phyloP scores from a whole-genome alignment of 2,888 invertebrate species.

The Eledone cirrhosa region DNA sequence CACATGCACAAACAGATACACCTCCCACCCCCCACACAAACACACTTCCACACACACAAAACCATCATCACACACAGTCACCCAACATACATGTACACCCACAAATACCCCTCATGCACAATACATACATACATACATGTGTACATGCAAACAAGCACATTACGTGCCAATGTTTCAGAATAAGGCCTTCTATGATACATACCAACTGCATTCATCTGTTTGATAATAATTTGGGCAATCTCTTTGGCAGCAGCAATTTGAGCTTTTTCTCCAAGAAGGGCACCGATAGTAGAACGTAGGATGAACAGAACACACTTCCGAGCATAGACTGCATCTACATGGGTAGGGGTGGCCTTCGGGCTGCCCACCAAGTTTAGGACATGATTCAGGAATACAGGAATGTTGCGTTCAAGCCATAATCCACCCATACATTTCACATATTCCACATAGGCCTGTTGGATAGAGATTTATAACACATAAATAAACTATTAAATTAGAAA shows the following conservation, averaged over 20 bases:
- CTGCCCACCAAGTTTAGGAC: conserved; percentile 90
- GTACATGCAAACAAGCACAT: no score
- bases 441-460: conserved; percentile 86
- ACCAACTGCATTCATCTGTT: conserved; percentile 82
- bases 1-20: no score
- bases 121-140: no score
- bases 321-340: conserved; percentile 97
- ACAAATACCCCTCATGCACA: no score
- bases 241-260: conserved; percentile 92
- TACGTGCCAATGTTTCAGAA: no score
- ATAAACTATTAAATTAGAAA: conserved; percentile 1
- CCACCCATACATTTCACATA: conserved; percentile 94
- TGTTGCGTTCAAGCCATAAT: conserved; percentile 92
- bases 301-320: conserved; percentile 97
- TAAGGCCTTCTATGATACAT: conserved; percentile 32
- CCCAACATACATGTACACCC: no score
- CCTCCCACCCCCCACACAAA: no score
- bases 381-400: conserved; percentile 85
- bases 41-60: no score
- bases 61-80: no score
- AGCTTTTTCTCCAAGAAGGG: conserved; percentile 95
- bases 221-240: conserved; percentile 87
- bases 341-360: conserved; percentile 93
- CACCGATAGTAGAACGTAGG: conserved; percentile 87
- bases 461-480: neutral